These are phyloP conservation scores for Nezara viridula DNA, from an alignment of 2,888 invertebrate species.

Conservation along the genomic window DNA sequence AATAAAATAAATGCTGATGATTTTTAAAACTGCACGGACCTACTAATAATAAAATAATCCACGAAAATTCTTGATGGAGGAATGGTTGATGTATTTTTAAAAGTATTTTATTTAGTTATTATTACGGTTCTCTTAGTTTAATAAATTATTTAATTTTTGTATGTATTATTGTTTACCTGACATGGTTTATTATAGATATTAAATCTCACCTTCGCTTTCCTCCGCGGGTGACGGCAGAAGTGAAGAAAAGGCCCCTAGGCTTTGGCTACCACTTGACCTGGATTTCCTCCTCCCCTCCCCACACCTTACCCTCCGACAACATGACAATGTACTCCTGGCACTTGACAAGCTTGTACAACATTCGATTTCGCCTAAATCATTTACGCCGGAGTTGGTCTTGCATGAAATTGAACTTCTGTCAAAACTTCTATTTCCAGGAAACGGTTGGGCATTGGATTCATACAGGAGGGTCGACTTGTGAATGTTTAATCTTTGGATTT, in stretches of 20 bases:
- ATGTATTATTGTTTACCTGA: no score
- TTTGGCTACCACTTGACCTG: not conserved
- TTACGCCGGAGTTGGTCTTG: not conserved
- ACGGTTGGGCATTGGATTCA: not conserved
- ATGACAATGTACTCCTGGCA: constrained; percentile 32
- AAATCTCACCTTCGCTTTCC: not conserved
- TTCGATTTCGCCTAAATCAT: constrained; percentile 35
- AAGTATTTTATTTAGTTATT: no score
- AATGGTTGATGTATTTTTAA: no score
- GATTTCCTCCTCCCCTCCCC: not conserved
- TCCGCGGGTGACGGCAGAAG: not conserved
- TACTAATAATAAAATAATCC: no score
- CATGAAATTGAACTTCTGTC: constrained; percentile 30
- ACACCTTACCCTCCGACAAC: not conserved
- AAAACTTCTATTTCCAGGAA: constrained; percentile 3
- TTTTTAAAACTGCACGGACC: no score
- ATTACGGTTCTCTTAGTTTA: no score
- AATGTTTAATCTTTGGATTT: not conserved
- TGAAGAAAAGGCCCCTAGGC: not conserved
- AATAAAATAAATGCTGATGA: no score
- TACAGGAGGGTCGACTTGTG: not conserved
- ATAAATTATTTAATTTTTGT: no score
- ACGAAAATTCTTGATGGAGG: no score
- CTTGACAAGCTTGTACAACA: constrained; percentile 20
- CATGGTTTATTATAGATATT: not conserved